Evolutionary conservation across 2,113 vertebrate species (phyloP).

Genomic region (Lichenostomus cassidix): DNA sequence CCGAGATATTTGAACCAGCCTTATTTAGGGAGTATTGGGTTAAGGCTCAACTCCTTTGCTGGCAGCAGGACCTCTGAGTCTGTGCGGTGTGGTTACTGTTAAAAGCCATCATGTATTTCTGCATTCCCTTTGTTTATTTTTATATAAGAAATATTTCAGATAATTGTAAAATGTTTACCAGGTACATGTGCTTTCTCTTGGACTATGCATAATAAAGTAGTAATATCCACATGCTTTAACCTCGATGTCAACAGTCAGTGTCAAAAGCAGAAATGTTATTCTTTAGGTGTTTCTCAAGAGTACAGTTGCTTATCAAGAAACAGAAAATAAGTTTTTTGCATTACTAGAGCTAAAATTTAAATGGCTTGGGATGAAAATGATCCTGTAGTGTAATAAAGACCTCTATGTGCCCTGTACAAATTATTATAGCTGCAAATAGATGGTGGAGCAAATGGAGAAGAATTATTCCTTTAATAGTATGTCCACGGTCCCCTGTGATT

Average conservation of each 20-base stretch:
- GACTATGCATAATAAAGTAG: not conserved
- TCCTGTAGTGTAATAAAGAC: constrained; percentile 30
- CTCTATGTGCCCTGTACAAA: not conserved
- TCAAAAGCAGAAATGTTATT: not conserved
- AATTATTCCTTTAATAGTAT: constrained; percentile 47
- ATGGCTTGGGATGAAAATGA: not conserved
- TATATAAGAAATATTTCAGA: not conserved
- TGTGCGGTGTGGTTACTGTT: not conserved
- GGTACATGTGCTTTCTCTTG: not conserved
- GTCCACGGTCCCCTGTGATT: constrained; percentile 15
- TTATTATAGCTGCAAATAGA: not conserved
- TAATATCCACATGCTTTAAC: not conserved
- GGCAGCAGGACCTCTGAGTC: not conserved
- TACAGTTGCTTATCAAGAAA: not conserved
- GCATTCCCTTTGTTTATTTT: not conserved
- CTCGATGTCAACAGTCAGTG: not conserved
- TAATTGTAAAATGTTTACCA: not conserved
- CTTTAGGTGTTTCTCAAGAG: not conserved
- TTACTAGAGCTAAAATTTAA: not conserved
- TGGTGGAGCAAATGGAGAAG: not conserved
- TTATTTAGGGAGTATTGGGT: not conserved
- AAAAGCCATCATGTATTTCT: not conserved
- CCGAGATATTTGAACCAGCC: not conserved
- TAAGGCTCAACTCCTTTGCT: not conserved
- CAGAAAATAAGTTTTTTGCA: not conserved